A percentile compares a stretch with the other conserved stretches of the same genome.
Evolutionary conservation across 2,113 vertebrate genomes (phyloP).

Genomic region (Ciconia maguari): DNA sequence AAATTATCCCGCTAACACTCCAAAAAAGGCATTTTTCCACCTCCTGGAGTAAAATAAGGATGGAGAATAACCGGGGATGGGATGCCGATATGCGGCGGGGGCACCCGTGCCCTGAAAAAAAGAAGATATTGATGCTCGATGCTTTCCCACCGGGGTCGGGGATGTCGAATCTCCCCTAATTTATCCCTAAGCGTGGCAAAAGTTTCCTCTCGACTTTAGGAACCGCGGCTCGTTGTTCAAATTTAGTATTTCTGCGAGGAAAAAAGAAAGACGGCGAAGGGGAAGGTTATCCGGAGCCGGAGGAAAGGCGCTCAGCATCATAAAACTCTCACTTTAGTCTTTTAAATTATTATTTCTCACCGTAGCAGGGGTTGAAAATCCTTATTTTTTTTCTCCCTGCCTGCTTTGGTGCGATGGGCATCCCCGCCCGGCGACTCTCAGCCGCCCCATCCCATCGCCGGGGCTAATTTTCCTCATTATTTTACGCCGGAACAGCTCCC

Average conservation of each 20-base stretch:
- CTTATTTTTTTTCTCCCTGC: too few relatives aligned
- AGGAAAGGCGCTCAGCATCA: not conserved
- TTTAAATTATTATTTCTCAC: not conserved
- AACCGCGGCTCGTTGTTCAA: fast-evolving
- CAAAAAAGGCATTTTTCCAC: not conserved
- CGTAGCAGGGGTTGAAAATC: not conserved
- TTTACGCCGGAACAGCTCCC: not conserved
- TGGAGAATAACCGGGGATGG: not conserved
- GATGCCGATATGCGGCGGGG: not conserved
- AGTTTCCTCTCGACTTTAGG: not conserved
- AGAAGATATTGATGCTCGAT: fast-evolving
- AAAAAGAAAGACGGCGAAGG: too few relatives aligned
- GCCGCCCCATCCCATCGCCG: not conserved
- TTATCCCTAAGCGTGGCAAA: not conserved
- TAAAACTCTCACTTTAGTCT: not conserved
- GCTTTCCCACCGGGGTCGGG: not conserved
- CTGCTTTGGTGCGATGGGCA: not conserved
- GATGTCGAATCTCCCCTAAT: not conserved
- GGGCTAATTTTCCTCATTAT: too few relatives aligned
- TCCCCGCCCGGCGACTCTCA: not conserved
- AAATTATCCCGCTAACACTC: not conserved
- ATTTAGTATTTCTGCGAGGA: too few relatives aligned
- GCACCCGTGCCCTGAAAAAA: fast-evolving
- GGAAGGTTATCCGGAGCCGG: not conserved
- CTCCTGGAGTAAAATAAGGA: not conserved